phyloP scores from a whole-genome alignment of 2,113 vertebrate species.

The Elaphurus davidianus region DNA sequence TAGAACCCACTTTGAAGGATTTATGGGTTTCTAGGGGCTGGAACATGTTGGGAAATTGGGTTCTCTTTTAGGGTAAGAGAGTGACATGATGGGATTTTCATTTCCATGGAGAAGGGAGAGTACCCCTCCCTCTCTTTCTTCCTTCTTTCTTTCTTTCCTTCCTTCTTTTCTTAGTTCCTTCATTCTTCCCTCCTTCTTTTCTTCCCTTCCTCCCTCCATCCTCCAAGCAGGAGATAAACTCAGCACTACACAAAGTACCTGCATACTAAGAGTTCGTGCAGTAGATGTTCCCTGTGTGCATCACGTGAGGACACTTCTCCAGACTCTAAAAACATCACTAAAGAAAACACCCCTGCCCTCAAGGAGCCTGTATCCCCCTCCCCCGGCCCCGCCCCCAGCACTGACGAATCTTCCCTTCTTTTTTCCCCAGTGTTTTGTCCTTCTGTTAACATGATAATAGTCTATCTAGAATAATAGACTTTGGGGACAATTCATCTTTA shows the following conservation, averaged over 20 bases:
- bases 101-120: neutral
- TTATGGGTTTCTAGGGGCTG: neutral
- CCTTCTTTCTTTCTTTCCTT: neutral
- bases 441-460: neutral
- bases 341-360: neutral
- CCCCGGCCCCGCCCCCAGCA: rapidly evolving
- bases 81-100: neutral
- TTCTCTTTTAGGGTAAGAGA: neutral
- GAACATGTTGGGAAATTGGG: neutral
- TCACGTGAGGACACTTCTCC: too few species aligned
- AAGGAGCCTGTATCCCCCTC: neutral
- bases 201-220: neutral
- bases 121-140: too few species aligned
- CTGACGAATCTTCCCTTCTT: neutral
- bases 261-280: rapidly evolving
- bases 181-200: neutral
- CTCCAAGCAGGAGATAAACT: neutral
- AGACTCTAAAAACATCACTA: neutral
- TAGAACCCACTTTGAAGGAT: neutral
- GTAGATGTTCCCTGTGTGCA: rapidly evolving
- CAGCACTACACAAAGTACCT: neutral
- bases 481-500: neutral
- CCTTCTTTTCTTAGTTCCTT: neutral
- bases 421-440: neutral
- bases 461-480: neutral